A percentile compares a stretch with the other conserved stretches of the same genome.
These are phyloP conservation scores for Oncorhynchus tshawytscha DNA, from an alignment of 2,113 vertebrate species.

Conservation along the genomic window DNA sequence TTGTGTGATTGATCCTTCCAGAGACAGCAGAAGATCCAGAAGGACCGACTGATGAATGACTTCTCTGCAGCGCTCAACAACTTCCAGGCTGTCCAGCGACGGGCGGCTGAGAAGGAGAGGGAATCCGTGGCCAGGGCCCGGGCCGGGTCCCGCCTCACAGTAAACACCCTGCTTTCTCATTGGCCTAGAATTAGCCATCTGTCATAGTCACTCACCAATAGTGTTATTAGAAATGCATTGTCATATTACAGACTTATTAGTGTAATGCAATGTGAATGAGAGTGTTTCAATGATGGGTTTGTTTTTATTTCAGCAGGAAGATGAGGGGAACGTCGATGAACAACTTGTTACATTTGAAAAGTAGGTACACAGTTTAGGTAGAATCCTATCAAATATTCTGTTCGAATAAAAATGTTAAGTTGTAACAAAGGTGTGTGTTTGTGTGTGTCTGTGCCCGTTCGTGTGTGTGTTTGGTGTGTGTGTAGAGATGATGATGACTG, in stretches of 20 bases:
- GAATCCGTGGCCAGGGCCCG: slow-evolving; percentile 82
- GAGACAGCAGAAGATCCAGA: too few relatives aligned
- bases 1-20: slow-evolving; percentile 7
- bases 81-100: slow-evolving; percentile 84
- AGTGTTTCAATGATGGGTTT: not conserved
- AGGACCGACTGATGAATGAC: too few relatives aligned
- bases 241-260: too few relatives aligned
- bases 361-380: slow-evolving; percentile 63
- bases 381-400: too few relatives aligned
- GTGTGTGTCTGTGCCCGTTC: not conserved
- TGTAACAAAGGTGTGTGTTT: not conserved
- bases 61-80: slow-evolving; percentile 81
- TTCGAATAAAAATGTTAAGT: too few relatives aligned
- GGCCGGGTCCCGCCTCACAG: slow-evolving; percentile 79
- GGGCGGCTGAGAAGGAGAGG: slow-evolving; percentile 83
- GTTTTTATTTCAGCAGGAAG: slow-evolving; percentile 68
- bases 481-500: slow-evolving; percentile 81
- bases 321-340: slow-evolving; percentile 82
- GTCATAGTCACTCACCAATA: too few relatives aligned
- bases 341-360: slow-evolving; percentile 90
- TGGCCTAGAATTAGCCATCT: too few relatives aligned
- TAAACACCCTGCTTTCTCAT: slow-evolving; percentile 31
- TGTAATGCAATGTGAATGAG: too few relatives aligned
- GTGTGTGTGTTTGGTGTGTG: slow-evolving; percentile 6
- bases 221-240: too few relatives aligned